Evolutionary conservation across 1,140 invertebrate genomes (phyloP), one percentile per base, ranked within the genome.

Genomic region (Heliconius himera): DNA sequence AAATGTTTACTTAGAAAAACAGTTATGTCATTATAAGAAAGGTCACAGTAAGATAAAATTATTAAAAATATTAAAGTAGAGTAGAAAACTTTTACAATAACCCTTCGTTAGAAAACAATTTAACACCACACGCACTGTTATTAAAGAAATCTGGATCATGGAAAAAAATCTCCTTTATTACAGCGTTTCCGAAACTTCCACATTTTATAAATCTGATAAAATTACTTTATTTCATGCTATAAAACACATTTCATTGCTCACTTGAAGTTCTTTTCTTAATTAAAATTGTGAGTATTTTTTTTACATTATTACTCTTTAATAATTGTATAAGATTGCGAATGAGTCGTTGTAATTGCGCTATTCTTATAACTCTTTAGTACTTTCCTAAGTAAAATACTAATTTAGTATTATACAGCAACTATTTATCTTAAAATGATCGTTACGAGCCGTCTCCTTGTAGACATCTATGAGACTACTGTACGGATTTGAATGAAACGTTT

Each of bases 191-290:
- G 3, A 26, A 60, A 26, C n/a, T 60, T 60, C 9, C 8, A 60
- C 51, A 54, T 54, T 56, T 22, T 66, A 66, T 26, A 66, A 66
- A 66, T 66, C 26, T 16, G 22, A 66, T 66, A 11, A 29, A 18
- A 66, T 29, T 16, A 66, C 22, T 29, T 66, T 29, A 29, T 66
- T 66, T 66, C 22, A 16, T 9, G 60, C 26, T 26, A 66, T 66
- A 66, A 66, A 66, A 29, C 26, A 66, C 60, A 66, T 66, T 66
- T 66, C 60, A 66, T 66, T 66, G 26, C 26, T 26, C 60, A 66
- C 60, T 66, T 66, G 18, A 22, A 22, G 26, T 29, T 66, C 1
- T 29, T 66, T 66, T 66, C 22, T 66, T 29, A 66, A 66, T 66
- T 66, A 66, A 66, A 66, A 29, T 29, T 29, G 60, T 66, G 13